Evolutionary conservation across 2,797 vertebrate genomes (phyloP).

Genomic region (Malurus leucopterus): DNA sequence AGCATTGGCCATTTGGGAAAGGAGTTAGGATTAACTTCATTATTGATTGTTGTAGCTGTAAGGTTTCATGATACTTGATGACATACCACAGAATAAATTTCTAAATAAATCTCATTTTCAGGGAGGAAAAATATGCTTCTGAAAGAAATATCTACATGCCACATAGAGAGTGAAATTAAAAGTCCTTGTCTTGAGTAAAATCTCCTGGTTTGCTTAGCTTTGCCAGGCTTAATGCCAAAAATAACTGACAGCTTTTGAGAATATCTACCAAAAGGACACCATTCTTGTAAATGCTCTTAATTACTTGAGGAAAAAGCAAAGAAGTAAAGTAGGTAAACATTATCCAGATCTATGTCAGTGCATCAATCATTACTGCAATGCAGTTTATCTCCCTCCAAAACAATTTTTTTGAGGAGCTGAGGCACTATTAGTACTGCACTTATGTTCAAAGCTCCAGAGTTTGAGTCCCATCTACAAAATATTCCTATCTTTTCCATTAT

Average conservation of each 20-base stretch:
- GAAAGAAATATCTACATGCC: neutral
- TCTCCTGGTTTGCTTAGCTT: neutral
- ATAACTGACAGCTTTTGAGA: neutral
- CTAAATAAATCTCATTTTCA: neutral
- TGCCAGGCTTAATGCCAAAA: neutral
- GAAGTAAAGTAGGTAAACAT: neutral
- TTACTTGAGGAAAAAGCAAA: neutral
- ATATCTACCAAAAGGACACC: neutral
- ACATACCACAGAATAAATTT: neutral
- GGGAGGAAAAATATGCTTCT: neutral
- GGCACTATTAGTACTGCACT: neutral
- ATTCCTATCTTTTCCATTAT: neutral
- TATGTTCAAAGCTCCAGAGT: neutral
- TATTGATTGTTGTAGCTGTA: neutral
- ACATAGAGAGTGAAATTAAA: neutral
- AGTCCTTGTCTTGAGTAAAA: neutral
- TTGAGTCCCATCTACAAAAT: neutral
- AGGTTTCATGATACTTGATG: neutral
- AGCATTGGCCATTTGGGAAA: neutral
- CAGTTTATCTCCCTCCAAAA: neutral
- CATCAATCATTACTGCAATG: neutral
- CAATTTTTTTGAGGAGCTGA: neutral
- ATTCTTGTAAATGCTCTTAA: neutral
- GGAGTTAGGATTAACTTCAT: neutral
- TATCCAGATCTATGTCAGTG: neutral